Percentiles rank a stretch among this genome's conserved stretches.
phyloP scores from a whole-genome alignment of 2,888 invertebrate species.

The Latrodectus hesperus region DNA sequence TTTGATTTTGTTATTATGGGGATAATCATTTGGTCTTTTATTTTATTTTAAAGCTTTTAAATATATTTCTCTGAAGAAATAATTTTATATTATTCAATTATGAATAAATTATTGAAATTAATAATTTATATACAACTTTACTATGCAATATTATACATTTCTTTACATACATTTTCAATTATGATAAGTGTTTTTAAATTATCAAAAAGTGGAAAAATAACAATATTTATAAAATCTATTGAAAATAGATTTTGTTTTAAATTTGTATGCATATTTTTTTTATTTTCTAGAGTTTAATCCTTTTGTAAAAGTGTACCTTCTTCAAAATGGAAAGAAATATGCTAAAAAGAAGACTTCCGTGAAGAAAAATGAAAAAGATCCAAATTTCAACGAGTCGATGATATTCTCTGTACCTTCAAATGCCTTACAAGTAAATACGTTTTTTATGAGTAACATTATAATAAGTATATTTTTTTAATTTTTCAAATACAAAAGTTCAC shows the following conservation, averaged over 20 bases:
- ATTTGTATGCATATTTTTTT: background rate
- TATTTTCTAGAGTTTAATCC: slow-evolving; percentile 77
- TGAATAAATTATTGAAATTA: too few species aligned
- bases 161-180: background rate
- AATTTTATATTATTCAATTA: too few species aligned
- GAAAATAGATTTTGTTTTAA: background rate
- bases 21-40: too few species aligned
- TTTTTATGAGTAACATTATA: too few species aligned
- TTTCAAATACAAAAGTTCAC: too few species aligned
- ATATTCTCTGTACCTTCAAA: slow-evolving; percentile 87
- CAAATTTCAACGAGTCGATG: slow-evolving; percentile 89
- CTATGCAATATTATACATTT: too few species aligned
- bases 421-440: slow-evolving; percentile 79
- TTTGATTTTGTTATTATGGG: too few species aligned
- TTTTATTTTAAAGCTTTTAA: too few species aligned
- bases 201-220: background rate
- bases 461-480: too few species aligned
- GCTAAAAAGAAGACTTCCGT: slow-evolving; percentile 87
- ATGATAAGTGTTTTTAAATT: too few species aligned
- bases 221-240: background rate
- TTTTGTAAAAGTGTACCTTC: slow-evolving; percentile 87
- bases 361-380: slow-evolving; percentile 84
- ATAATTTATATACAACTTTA: too few species aligned
- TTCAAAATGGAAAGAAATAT: slow-evolving; percentile 87
- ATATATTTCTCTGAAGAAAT: too few species aligned